These are phyloP conservation scores for Toxotes chatareus DNA, from an alignment of 2,113 vertebrate genomes.

Conservation along the genomic window DNA sequence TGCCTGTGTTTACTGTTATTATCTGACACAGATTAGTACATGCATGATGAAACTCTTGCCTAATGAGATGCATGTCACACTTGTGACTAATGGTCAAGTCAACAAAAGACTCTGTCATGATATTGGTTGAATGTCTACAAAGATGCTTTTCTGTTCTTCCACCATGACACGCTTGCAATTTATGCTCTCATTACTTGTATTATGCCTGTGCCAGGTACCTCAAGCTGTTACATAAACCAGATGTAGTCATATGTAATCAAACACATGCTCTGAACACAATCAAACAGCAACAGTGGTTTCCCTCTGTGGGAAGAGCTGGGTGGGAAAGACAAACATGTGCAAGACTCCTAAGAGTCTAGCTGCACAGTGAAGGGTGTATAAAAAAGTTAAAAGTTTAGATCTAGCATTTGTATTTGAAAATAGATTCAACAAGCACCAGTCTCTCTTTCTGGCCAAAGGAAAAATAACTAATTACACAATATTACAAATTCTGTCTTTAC, in stretches of 20 bases:
- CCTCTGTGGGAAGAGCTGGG: conserved; percentile 31
- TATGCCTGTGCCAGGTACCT: conserved; percentile 27
- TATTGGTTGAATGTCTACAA: not conserved
- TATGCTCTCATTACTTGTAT: not conserved
- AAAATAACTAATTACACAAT: not conserved
- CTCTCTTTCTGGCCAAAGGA: not conserved
- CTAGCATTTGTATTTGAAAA: not conserved
- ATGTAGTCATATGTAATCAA: conserved; percentile 38
- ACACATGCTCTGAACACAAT: conserved; percentile 36
- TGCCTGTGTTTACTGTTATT: not conserved
- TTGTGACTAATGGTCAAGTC: not conserved
- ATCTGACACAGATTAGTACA: not conserved
- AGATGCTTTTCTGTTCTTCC: not conserved
- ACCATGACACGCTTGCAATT: not conserved
- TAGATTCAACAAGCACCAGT: not conserved
- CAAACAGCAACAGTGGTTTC: conserved; percentile 21
- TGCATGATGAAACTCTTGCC: not conserved
- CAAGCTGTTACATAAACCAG: conserved; percentile 26
- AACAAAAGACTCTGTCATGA: not conserved
- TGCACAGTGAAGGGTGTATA: not conserved
- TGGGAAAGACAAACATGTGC: conserved; percentile 35
- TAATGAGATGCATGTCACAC: conserved; percentile 15
- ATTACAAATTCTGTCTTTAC: not conserved
- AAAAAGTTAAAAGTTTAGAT: not conserved
- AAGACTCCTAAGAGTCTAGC: not conserved